Percentiles rank a stretch among this genome's conserved stretches.
phyloP scores from a whole-genome alignment of 2,113 vertebrate genomes.

The Hypanus sabinus region DNA sequence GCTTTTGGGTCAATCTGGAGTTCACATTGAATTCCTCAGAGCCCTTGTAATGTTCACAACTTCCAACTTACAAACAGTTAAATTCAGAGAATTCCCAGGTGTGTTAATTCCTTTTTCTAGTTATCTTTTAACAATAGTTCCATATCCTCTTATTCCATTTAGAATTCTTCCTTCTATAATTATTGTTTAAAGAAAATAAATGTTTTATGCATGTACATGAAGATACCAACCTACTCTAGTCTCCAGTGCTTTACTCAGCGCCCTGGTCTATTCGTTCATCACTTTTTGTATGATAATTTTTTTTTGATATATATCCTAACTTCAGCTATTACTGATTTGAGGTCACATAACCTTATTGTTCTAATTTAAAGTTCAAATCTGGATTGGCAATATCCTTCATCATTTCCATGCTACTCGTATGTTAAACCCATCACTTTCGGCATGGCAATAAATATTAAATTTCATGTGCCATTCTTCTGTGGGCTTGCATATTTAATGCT shows the following conservation, averaged over 20 bases:
- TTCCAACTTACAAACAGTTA: too few relatives aligned
- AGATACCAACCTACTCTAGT: background rate
- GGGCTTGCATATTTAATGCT: background rate
- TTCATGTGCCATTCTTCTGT: background rate
- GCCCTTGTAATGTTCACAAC: too few relatives aligned
- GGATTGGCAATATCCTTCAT: background rate
- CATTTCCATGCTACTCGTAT: background rate
- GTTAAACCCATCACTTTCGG: background rate
- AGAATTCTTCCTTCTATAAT: too few relatives aligned
- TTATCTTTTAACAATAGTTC: too few relatives aligned
- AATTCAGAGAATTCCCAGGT: too few relatives aligned
- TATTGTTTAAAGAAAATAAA: too few relatives aligned
- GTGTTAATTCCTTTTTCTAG: too few relatives aligned
- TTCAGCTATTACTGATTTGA: background rate
- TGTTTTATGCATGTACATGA: too few relatives aligned
- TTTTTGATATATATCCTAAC: background rate
- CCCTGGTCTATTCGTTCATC: background rate
- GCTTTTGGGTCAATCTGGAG: too few relatives aligned
- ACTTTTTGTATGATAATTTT: background rate
- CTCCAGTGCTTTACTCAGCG: background rate
- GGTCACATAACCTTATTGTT: background rate
- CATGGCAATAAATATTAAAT: background rate
- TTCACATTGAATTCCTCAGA: too few relatives aligned
- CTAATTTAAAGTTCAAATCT: background rate
- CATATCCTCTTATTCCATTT: too few relatives aligned